Percentiles rank a stretch among this genome's conserved stretches.
Conservation (phyloP, 2,113 vertebrate species). For the Mungos mungo region DNA sequence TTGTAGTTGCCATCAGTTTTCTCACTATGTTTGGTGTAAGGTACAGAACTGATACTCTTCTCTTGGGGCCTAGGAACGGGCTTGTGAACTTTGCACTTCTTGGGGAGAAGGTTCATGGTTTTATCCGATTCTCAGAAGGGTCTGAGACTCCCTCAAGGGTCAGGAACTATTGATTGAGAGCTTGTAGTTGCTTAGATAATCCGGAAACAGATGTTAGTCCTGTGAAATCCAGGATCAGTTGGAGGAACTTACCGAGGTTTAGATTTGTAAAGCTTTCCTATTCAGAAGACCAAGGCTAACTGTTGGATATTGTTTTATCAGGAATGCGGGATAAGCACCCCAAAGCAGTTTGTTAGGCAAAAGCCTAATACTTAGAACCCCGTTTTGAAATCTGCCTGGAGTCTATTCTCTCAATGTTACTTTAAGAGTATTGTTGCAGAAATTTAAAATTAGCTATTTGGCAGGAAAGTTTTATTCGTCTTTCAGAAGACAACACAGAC, state of each 20-base stretch:
- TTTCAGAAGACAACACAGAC: not conserved
- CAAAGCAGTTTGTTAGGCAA: not conserved
- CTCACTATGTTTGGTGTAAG: not conserved
- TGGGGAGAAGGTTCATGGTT: not conserved
- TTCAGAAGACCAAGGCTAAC: not conserved
- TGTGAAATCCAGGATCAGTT: conserved; percentile 7
- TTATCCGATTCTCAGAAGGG: not conserved
- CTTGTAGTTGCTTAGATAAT: not conserved
- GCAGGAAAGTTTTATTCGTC: conserved; percentile 17
- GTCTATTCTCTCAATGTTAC: not conserved
- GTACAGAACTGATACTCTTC: not conserved
- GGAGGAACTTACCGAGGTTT: conserved; percentile 41
- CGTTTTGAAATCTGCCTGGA: not conserved
- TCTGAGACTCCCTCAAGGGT: not conserved
- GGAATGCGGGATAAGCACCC: not conserved
- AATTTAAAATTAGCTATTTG: conserved; percentile 44
- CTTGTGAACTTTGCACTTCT: conserved; percentile 8
- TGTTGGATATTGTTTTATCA: conserved; percentile 22
- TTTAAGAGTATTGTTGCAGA: not conserved
- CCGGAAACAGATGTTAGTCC: not conserved
- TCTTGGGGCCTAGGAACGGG: not conserved
- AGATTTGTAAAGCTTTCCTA: conserved; percentile 43
- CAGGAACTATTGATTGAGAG: not conserved
- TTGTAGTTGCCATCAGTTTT: not conserved
- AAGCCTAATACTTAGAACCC: not conserved